Base-by-base conservation (phyloP, 2,888 invertebrate genomes). In the Tanytarsus gracilentus region DNA sequence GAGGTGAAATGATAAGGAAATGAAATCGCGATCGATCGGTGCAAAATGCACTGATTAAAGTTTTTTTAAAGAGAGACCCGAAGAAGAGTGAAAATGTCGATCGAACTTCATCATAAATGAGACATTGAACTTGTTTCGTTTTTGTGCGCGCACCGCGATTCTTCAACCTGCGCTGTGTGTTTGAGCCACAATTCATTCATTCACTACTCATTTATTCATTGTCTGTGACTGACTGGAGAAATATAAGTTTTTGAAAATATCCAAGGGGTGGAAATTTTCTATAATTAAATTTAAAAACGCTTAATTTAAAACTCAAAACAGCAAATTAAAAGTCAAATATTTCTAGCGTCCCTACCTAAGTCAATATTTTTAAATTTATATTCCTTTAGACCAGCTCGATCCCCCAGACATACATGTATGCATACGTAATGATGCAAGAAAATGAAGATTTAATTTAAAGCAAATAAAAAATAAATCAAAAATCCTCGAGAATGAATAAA, bases 381-480 rank as follows among this genome's bases (percentile, higher is more conserved):
- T n/a, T n/a, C n/a, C n/a, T n/a, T n/a, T n/a, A n/a, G n/a, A n/a
- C n/a, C n/a, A n/a, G n/a, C n/a, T n/a, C n/a, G n/a, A n/a, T n/a
- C n/a, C n/a, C n/a, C n/a, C n/a, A n/a, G n/a, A n/a, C n/a, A 29
- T 29, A 21, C 14, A 49, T 23, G 16, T 58, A 21, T 58, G 58
- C 44, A 58, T 27, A 48, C 40, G 18, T 53, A 36, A 36, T 53
- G 53, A 53, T 53, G 53, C 39, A 36, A 16, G 25, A 53, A 53
- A 36, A 27, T 48, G 58, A 58, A 48, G 58, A 56, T 48, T 58
- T 58, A 58, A 58, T 58, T 58, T 58, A 48, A 58, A 58, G 58
- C 58, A 58, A 58, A 58, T 51, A 58, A 58, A 58, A 58, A 23
- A 58, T 58, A 58, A 58, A 58, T 58, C 58, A 58, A 58, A 50